Evolutionary conservation across 2,797 vertebrate species (phyloP), one percentile per base, ranked within the genome.

Genomic region (Platalea minor): DNA sequence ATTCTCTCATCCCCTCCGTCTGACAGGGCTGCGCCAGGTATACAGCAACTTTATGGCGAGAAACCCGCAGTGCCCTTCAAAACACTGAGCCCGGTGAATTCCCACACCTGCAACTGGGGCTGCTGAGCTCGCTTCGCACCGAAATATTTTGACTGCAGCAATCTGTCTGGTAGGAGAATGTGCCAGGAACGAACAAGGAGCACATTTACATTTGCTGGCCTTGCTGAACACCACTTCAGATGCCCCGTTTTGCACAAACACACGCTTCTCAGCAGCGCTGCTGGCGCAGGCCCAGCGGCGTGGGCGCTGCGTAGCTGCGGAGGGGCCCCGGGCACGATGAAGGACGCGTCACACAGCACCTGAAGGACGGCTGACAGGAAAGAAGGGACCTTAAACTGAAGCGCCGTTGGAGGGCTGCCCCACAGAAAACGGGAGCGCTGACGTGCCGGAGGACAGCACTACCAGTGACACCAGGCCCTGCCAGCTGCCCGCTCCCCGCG

Each of bases 111-210:
- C 4, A 16, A 35, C 81, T 63, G 9, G 2, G 35, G 61, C 59
- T 68, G 60, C 88, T 16, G 60, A 56, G 68, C 85, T 83, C 11
- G 14, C 51, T 59, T 61, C 8, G 3, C 84, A 82, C 59, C 20
- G 5, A 41, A 65, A 70, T 89, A 77, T 68, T 88, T 92, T 83
- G 90, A 96, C 85, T 68, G 74, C 41, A 31, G 75, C 41, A 91
- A 91, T 73, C 53, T 33, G 91, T 56, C 80, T 80, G 68, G 75
- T 13, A 61, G 75, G 59, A 92, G 65, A 54, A 84, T 8, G 33
- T 69, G 83, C 94, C 91, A 94, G 76, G 74, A 79, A 88, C 3
- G 33, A 68, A 94, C 82, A 97, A 93, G 88, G 91, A 70, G 28
- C 51, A 60, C 63, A 74, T 92, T 96, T 81, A 96, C 37, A 10